Evolutionary conservation across 2,797 vertebrate species (phyloP).

Genomic region (Neoniphon sammara): DNA sequence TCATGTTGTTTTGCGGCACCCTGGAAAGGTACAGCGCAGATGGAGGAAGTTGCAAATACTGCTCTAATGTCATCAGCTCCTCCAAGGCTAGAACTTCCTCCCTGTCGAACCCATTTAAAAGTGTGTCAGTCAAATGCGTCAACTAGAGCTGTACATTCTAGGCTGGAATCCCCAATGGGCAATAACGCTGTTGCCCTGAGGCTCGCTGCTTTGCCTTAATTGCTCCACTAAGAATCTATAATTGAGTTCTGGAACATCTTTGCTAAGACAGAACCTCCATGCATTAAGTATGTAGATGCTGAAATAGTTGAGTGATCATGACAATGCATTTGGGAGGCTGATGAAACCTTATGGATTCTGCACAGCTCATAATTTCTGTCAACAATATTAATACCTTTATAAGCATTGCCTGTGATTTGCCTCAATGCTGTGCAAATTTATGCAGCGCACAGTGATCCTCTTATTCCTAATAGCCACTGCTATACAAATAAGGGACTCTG

Average conservation of each 20-base stretch:
- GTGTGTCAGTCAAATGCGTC: conserved; percentile 78
- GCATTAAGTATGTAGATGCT: conserved; percentile 16
- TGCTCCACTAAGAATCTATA: conserved; percentile 62
- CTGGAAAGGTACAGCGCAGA: conserved; percentile 16
- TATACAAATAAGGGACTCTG: conserved; percentile 16
- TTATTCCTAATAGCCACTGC: conserved; percentile 8
- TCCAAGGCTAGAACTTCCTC: conserved; percentile 45
- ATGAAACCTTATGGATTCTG: conserved; percentile 38
- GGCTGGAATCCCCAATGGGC: conserved; percentile 64
- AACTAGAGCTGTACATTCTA: conserved; percentile 70
- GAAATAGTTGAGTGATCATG: conserved; percentile 21
- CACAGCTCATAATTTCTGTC: conserved; percentile 55
- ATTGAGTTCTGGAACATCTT: conserved; percentile 63
- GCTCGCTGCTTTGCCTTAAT: conserved; percentile 65
- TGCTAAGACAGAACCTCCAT: conserved; percentile 44
- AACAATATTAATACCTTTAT: not conserved
- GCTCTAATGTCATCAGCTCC: conserved; percentile 53
- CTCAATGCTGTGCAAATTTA: conserved; percentile 19
- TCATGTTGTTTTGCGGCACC: not conserved
- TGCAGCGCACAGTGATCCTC: conserved; percentile 19
- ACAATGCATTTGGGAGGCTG: conserved; percentile 15
- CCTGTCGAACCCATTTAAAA: conserved; percentile 72
- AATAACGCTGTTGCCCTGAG: conserved; percentile 56
- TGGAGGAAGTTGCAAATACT: conserved; percentile 39
- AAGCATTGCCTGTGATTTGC: conserved; percentile 4